Conservation (phyloP, 64 coral and sea anemone genomes). For the Trachythela sp. region DNA sequence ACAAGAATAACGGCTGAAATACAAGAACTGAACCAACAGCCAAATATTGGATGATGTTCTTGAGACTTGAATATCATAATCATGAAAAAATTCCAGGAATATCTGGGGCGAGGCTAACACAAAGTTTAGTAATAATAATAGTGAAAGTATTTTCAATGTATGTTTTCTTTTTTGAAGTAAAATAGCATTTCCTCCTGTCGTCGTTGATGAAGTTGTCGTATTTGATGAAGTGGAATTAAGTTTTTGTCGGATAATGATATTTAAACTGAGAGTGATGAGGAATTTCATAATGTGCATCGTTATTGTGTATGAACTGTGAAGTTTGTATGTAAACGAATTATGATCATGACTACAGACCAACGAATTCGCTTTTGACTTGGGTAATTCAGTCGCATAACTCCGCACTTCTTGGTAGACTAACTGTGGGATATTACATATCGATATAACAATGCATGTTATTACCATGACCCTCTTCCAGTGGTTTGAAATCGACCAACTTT, state of each 20-base stretch:
- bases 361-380: not conserved
- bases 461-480: not conserved
- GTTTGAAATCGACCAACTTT: not conserved
- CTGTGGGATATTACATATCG: not conserved
- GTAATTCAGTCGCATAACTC: not conserved
- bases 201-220: not conserved
- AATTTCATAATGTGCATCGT: not conserved
- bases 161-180: not conserved
- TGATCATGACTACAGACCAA: not conserved
- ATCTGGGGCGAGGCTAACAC: not conserved
- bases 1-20: not conserved
- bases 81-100: not conserved
- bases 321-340: not conserved
- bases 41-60: not conserved
- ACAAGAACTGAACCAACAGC: not conserved
- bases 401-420: not conserved
- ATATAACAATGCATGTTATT: not conserved
- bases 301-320: not conserved
- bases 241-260: not conserved
- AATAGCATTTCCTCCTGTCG: conserved; percentile 13
- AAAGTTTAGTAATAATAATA: not conserved
- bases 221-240: not conserved
- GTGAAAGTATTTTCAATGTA: not conserved
- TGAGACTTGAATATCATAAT: not conserved
- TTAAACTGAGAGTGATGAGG: not conserved